Conservation (phyloP, 1,140 invertebrate species). For the Drosophila sp. region DNA sequence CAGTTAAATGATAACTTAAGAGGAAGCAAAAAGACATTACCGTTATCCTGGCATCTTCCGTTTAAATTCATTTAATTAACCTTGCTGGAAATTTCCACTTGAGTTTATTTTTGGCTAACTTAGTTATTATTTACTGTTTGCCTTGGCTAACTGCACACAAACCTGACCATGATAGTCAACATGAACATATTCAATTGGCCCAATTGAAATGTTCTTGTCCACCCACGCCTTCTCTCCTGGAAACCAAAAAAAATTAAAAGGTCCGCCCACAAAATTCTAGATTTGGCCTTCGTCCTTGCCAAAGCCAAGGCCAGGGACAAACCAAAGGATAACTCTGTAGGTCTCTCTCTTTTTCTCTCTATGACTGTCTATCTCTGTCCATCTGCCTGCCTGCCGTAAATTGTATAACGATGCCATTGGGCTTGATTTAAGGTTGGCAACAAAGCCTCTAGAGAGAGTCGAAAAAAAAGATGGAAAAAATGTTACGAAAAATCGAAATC, state of each 20-base stretch:
- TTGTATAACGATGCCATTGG: constrained; percentile 1
- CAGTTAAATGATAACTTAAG: too few relatives aligned
- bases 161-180: constrained; percentile 7
- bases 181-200: constrained; percentile 36
- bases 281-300: constrained; percentile 30
- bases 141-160: background rate
- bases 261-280: constrained; percentile 6
- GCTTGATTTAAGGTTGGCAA: constrained; percentile 15
- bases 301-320: constrained; percentile 44
- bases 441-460: constrained; percentile 19
- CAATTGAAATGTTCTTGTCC: constrained; percentile 1
- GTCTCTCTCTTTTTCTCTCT: background rate
- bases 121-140: constrained; percentile 24
- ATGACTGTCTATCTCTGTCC: background rate
- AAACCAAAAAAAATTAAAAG: constrained; percentile 41
- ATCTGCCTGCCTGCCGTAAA: background rate
- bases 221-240: background rate
- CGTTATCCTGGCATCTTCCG: background rate
- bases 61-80: constrained; percentile 25
- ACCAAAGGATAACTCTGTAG: constrained; percentile 28
- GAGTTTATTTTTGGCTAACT: constrained; percentile 20
- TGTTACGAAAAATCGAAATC: constrained; percentile 11
- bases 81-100: constrained; percentile 6
- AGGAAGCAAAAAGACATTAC: too few relatives aligned
- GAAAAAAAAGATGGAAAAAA: background rate